phyloP scores from a whole-genome alignment of 2,888 invertebrate genomes.

The Thymelicus sylvestris region DNA sequence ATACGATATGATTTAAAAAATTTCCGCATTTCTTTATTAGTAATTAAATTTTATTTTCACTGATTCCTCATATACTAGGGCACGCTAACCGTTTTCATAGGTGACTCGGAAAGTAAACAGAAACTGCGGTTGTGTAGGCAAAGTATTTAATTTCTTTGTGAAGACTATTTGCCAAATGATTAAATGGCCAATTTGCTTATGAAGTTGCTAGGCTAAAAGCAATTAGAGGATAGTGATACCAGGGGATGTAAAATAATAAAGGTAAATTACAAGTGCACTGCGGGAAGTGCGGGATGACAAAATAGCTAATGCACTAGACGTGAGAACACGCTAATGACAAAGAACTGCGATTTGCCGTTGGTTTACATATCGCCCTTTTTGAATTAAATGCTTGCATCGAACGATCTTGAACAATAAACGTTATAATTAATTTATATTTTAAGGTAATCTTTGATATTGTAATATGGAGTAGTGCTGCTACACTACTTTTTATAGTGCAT shows the following conservation, averaged over 20 bases:
- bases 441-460: too few species aligned
- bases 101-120: background rate
- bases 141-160: constrained; percentile 21
- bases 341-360: constrained; percentile 59
- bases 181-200: constrained; percentile 26
- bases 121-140: constrained; percentile 52
- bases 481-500: too few species aligned
- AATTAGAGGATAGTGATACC: constrained; percentile 32
- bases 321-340: constrained; percentile 77
- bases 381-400: background rate
- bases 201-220: constrained; percentile 28
- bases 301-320: constrained; percentile 77
- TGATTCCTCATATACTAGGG: background rate
- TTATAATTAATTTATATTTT: too few species aligned
- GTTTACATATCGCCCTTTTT: constrained; percentile 61
- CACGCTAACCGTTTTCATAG: background rate
- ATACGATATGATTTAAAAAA: too few species aligned
- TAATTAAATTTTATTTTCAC: too few species aligned
- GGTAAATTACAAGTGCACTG: constrained; percentile 44
- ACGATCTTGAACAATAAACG: background rate
- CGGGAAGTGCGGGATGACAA: constrained; percentile 70
- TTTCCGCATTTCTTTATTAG: too few species aligned
- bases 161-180: constrained; percentile 21
- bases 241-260: constrained; percentile 32
- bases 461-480: too few species aligned